Conservation (phyloP, 2,113 vertebrate species). For the Chaenogobius annularis region DNA sequence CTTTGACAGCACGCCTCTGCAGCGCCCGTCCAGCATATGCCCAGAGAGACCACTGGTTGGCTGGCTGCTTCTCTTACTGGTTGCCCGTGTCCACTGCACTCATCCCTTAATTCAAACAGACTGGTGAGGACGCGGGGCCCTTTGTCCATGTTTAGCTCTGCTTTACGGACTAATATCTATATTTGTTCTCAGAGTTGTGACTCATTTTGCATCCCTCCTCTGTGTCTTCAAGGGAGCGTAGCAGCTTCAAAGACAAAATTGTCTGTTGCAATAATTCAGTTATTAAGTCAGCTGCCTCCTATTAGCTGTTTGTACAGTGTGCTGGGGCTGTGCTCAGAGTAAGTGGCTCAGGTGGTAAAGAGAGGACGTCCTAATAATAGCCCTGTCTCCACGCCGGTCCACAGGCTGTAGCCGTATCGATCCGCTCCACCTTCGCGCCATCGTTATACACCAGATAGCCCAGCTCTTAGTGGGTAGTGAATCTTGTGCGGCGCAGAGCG, state of each 20-base stretch:
- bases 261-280: slow-evolving; percentile 17
- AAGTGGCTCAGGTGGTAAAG: slow-evolving; percentile 71
- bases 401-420: slow-evolving; percentile 71
- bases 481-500: slow-evolving; percentile 34
- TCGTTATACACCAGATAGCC: slow-evolving; percentile 57
- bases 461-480: slow-evolving; percentile 40
- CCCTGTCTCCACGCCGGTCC: slow-evolving; percentile 69
- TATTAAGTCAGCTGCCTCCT: slow-evolving; percentile 7
- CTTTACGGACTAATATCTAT: slow-evolving; percentile 35
- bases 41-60: slow-evolving; percentile 59
- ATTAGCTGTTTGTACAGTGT: slow-evolving; percentile 10
- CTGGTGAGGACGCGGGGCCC: slow-evolving; percentile 6
- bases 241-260: slow-evolving; percentile 15
- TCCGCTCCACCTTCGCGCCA: slow-evolving; percentile 60
- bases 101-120: slow-evolving; percentile 48
- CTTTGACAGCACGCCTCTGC: slow-evolving; percentile 64
- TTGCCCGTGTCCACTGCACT: slow-evolving; percentile 25
- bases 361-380: slow-evolving; percentile 72
- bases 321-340: slow-evolving; percentile 41
- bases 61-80: slow-evolving; percentile 51
- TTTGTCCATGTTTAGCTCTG: slow-evolving; percentile 17
- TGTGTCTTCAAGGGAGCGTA: slow-evolving; percentile 22
- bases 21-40: slow-evolving; percentile 66
- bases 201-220: slow-evolving; percentile 49
- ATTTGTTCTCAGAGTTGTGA: slow-evolving; percentile 49